Base-by-base conservation (phyloP, 2,888 invertebrate species). In the Drosophila greeni region DNA sequence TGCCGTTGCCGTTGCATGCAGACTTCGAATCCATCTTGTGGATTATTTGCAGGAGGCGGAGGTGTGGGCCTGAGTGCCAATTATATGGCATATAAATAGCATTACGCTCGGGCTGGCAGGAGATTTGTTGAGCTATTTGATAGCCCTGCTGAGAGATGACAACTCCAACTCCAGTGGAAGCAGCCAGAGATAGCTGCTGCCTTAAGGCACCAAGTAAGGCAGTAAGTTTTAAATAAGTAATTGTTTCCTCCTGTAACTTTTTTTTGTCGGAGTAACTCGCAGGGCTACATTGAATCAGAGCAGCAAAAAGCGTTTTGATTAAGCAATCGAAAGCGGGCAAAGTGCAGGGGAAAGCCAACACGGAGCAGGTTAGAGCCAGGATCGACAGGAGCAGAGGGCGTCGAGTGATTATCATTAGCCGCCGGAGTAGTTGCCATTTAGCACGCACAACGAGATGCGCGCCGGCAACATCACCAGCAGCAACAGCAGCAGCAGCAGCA, bases 331-430 rank as follows among this genome's bases (percentile, higher is more conserved):
- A 58, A 49, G 34, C 23, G 26, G 33, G 16, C 43, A 33, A 51
- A 51, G 34, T 31, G 52, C 33, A 26, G 12, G 34, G 40, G 34
- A 40, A 62, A 29, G 39, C 49, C 26, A 20, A 31, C 18, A 36
- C n/a, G 31, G 8, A 18, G 49, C 51, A 42, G 52, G 59, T 36
- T 34, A 65, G 49, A 62, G 23, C 45, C 26, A 37, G 57, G 39
- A 39, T 49, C 69, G 47, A 43, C 56, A 33, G 31, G 43, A 39
- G 23, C 34, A 26, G 45, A 61, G 60, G 49, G 53, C 59, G 76
- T 54, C 58, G 70, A 83, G 82, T 83, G 84, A 78, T 82, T 79
- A 78, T 78, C 82, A 79, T 84, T 84, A 78, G 76, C 74, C 76
- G 74, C 68, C 77, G 66, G 84, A 79, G 72, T 68, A 66, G 77